These are phyloP conservation scores for Hiodon alosoides DNA, from an alignment of 2,113 vertebrate species.

Conservation along the genomic window DNA sequence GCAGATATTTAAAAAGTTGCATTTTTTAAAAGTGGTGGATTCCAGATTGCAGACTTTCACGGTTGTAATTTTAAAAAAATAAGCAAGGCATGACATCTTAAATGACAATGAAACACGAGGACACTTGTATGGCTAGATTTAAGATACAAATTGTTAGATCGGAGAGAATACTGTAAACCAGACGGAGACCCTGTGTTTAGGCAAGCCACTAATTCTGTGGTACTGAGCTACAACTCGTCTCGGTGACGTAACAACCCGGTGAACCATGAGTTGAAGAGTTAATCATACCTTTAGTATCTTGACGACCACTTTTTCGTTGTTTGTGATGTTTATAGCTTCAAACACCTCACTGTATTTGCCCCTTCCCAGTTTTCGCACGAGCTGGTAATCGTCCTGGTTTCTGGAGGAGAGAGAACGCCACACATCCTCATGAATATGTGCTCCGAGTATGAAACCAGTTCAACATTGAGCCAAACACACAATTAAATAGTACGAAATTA, in stretches of 20 bases:
- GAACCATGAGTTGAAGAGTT: not conserved
- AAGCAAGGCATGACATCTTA: no score
- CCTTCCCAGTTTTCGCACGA: slow-evolving; percentile 77
- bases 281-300: slow-evolving; percentile 95
- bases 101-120: no score
- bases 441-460: not conserved
- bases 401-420: slow-evolving; percentile 39
- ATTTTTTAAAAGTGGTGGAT: no score
- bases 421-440: not conserved
- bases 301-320: slow-evolving; percentile 98
- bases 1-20: no score
- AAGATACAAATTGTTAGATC: no score
- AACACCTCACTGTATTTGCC: slow-evolving; percentile 84
- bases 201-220: no score
- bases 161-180: no score
- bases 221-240: not conserved
- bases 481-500: not conserved
- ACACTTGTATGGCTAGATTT: no score
- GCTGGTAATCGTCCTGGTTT: slow-evolving; percentile 81
- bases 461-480: not conserved
- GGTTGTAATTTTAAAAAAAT: no score
- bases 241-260: no score
- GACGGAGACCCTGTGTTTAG: no score
- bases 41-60: no score
- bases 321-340: slow-evolving; percentile 81